phyloP scores from a whole-genome alignment of 23 tunicate genomes.

The Styela clava region DNA sequence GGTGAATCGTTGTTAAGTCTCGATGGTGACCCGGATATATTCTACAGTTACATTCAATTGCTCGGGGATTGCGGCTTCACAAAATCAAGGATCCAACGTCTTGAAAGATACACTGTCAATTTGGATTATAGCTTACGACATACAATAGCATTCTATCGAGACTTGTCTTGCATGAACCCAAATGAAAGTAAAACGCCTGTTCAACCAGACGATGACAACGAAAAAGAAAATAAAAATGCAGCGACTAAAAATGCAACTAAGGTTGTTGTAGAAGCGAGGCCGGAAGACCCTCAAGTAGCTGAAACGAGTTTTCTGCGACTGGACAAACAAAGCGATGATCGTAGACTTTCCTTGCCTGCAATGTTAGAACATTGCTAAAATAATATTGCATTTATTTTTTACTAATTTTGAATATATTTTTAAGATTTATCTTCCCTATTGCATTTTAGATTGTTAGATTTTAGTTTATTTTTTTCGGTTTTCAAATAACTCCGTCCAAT shows the following conservation, averaged over 20 bases:
- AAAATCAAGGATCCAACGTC: not conserved
- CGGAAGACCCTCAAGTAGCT: no score
- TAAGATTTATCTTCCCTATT: not conserved
- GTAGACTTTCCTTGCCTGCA: not conserved
- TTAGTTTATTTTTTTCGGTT: no score
- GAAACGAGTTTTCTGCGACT: no score
- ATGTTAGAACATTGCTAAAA: not conserved
- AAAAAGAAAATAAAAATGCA: not conserved
- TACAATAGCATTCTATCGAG: constrained; percentile 45
- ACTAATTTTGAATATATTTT: no score
- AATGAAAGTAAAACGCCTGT: not conserved
- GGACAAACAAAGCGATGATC: not conserved
- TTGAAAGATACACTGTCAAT: constrained; percentile 63
- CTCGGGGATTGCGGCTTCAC: constrained; percentile 10
- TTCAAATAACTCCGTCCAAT: no score
- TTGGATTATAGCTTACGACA: constrained; percentile 55
- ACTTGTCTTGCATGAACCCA: constrained; percentile 8
- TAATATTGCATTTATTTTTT: not conserved
- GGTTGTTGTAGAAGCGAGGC: not conserved
- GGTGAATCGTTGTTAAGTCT: constrained; percentile 40
- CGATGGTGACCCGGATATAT: constrained; percentile 51
- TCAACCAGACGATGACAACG: not conserved
- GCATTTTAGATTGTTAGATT: no score
- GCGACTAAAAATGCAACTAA: no score
- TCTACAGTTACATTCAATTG: constrained; percentile 25